Base-by-base conservation (phyloP, 2,888 invertebrate genomes). In the Parnassius orleans region DNA sequence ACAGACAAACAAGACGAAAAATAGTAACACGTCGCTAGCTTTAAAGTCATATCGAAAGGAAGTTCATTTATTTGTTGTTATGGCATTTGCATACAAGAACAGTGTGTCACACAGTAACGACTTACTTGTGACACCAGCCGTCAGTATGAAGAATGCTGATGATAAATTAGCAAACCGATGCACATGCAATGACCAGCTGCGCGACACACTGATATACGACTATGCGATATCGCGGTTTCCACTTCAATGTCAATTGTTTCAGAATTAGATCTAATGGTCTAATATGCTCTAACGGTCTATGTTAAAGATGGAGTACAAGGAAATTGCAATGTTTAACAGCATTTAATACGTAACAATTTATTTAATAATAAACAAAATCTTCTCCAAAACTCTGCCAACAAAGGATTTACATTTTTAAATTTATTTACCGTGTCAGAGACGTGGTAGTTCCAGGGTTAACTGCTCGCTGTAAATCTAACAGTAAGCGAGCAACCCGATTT, bases 241-340 rank as follows among this genome's bases (percentile, higher is more conserved):
- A 68, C 61, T 69, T 72, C 81, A 82, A 80, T 83, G 81, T 79
- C 80, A 76, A 69, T 71, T 71, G 63, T 68, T 66, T 73, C 69
- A 65, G 62, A 67, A 67, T 69, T 69, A 65, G 47, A 64, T 44
- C 68, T 71, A 71, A 61, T 65, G 53, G 65, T 14, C n/a, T 48
- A 14, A 14, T 46, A 46, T n/a, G 46, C 9, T 46, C 2, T 3
- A n/a, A 33, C 33, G 5, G 7, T 33, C 33, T 33, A 33, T 33
- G 33, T 33, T 33, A 33, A 33, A 33, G 33, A 33, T 33, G 7
- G 0, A 33, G 7, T 5, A 33, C 33, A 33, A 33, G 33, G 33
- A 33, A 7, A 33, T 33, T 33, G 33, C 33, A 33, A 33, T 5
- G 33, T 33, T 33, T 33, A 33, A 33, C 33, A 33, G 33, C 33